phyloP scores from a whole-genome alignment of 2,113 vertebrate genomes.

The Corynorhinus townsendii region DNA sequence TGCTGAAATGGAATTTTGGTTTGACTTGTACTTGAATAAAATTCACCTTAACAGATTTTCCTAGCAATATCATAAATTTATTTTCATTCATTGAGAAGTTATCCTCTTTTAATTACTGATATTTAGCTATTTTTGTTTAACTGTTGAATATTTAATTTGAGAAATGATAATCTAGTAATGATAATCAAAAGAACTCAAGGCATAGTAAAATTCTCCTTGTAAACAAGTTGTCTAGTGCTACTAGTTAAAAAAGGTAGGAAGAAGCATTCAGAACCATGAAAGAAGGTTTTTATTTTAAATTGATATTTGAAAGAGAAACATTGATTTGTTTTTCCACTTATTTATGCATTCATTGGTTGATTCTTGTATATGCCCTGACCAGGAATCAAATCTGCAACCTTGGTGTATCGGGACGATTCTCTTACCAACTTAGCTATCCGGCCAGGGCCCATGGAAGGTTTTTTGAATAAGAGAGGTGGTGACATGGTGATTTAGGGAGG shows the following conservation, averaged over 20 bases:
- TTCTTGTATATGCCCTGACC: background rate
- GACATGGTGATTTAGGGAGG: background rate
- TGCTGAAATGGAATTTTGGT: background rate
- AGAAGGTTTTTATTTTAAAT: background rate
- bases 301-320: background rate
- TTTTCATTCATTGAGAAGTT: background rate
- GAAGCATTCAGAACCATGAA: background rate
- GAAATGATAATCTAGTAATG: background rate
- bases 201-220: background rate
- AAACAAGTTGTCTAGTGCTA: background rate
- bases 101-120: background rate
- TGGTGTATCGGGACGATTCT: background rate
- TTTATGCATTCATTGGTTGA: background rate
- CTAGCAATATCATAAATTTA: background rate
- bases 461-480: background rate
- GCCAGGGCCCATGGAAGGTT: background rate
- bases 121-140: slow-evolving; percentile 16
- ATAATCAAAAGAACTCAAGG: background rate
- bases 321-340: background rate
- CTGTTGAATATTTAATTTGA: slow-evolving; percentile 1
- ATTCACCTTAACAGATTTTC: background rate
- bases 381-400: background rate
- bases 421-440: background rate
- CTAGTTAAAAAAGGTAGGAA: background rate
- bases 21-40: slow-evolving; percentile 20